phyloP scores from a whole-genome alignment of 2,888 invertebrate genomes.

The Drosophila crucigera region DNA sequence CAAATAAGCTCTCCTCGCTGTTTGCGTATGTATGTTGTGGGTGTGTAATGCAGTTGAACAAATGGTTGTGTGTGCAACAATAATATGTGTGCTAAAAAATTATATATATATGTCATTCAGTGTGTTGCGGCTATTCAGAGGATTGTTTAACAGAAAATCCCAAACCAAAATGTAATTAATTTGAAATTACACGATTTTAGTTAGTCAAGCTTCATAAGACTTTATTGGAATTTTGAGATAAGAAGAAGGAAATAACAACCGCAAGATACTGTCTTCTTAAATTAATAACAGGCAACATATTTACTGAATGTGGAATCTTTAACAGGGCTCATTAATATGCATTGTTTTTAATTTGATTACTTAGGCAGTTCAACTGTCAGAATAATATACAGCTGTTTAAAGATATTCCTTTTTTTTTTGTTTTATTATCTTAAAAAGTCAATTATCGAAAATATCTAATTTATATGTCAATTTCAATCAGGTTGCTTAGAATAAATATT shows the following conservation, averaged over 20 bases:
- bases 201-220: neutral
- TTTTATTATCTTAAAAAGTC: neutral
- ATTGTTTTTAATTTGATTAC: too few relatives aligned
- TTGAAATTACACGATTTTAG: neutral
- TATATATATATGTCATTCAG: conserved; percentile 27
- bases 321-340: neutral
- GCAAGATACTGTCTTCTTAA: neutral
- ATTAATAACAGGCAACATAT: neutral
- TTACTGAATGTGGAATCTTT: neutral
- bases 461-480: neutral
- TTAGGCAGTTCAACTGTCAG: too few relatives aligned
- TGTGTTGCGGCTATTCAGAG: conserved; percentile 15
- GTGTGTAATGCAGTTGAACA: conserved; percentile 28
- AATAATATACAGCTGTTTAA: neutral
- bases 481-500: neutral
- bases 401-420: neutral
- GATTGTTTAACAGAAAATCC: neutral
- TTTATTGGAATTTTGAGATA: neutral
- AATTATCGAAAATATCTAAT: neutral
- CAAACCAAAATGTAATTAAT: neutral
- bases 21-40: conserved; percentile 27
- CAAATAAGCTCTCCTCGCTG: conserved; percentile 7
- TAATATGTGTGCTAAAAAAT: conserved; percentile 5
- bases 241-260: neutral
- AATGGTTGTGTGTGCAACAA: neutral